Evolutionary conservation across 2,797 vertebrate genomes (phyloP).

Genomic region (Enteromius unitaeniatus): DNA sequence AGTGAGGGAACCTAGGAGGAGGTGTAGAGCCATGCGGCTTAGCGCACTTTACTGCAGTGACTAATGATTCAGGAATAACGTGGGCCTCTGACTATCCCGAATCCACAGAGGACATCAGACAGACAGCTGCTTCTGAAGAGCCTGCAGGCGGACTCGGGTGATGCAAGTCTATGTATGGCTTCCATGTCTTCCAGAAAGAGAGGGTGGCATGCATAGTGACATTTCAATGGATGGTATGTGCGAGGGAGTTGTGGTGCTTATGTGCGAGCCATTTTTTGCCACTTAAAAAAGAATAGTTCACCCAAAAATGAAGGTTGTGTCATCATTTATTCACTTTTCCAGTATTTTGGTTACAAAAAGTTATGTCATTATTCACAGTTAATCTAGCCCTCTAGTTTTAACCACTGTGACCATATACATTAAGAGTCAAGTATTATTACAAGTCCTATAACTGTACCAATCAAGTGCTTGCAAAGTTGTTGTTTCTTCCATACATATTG

Average conservation of each 20-base stretch:
- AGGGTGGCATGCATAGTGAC: conserved; percentile 12
- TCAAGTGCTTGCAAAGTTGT: background rate
- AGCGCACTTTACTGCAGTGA: conserved; percentile 28
- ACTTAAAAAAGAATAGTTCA: background rate
- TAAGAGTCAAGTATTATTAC: background rate
- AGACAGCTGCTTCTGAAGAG: conserved; percentile 12
- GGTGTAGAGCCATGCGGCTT: conserved; percentile 1
- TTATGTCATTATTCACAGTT: background rate
- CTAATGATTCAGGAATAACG: conserved; percentile 33
- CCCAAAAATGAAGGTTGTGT: background rate
- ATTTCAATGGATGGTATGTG: background rate
- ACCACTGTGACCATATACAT: background rate
- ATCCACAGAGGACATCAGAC: conserved; percentile 24
- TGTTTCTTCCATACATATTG: background rate
- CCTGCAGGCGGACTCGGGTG: conserved; percentile 7
- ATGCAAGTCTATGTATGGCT: conserved; percentile 44
- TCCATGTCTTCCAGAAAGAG: background rate
- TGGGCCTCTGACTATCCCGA: background rate
- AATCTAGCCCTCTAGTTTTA: background rate
- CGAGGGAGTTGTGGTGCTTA: background rate
- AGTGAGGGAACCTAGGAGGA: conserved; percentile 11
- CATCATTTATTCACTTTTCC: background rate
- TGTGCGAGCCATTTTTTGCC: background rate
- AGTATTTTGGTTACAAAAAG: background rate
- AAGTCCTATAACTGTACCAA: background rate